Evolutionary conservation across 2,888 invertebrate genomes (phyloP).

Genomic region (Limnephilus lunatus): DNA sequence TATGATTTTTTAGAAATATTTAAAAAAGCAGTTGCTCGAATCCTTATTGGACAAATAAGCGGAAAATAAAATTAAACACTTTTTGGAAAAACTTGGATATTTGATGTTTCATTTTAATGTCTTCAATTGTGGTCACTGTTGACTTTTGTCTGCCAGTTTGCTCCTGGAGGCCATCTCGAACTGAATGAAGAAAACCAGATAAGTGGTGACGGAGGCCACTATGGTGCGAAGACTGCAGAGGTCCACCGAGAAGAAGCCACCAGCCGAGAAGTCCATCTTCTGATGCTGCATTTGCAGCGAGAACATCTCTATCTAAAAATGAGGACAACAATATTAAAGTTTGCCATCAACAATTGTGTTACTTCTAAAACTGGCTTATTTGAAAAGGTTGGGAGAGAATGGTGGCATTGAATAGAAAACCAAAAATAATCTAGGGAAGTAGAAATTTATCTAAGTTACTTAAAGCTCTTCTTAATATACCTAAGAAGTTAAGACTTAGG

Average conservation of each 20-base stretch:
- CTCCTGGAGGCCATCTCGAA: constrained; percentile 54
- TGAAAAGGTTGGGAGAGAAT: background rate
- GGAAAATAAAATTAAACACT: too few species aligned
- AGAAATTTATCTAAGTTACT: too few species aligned
- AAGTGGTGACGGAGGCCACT: constrained; percentile 59
- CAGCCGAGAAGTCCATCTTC: constrained; percentile 59
- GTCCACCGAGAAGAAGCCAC: constrained; percentile 59
- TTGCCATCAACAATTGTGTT: background rate
- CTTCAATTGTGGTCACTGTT: background rate
- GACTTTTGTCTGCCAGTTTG: background rate
- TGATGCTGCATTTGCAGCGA: constrained; percentile 61
- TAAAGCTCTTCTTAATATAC: too few species aligned
- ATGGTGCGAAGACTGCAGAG: constrained; percentile 56
- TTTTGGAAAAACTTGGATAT: too few species aligned
- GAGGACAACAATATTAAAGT: background rate
- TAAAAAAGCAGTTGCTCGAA: too few species aligned
- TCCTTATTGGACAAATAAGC: too few species aligned
- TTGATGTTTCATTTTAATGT: too few species aligned
- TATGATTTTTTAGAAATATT: too few species aligned
- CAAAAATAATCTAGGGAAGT: background rate
- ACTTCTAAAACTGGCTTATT: background rate
- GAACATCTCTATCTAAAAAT: constrained; percentile 59
- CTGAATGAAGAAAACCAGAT: constrained; percentile 60
- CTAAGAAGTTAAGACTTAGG: too few species aligned
- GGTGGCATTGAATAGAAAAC: background rate